phyloP scores from a whole-genome alignment of 2,113 vertebrate species.

The Gobius niger region DNA sequence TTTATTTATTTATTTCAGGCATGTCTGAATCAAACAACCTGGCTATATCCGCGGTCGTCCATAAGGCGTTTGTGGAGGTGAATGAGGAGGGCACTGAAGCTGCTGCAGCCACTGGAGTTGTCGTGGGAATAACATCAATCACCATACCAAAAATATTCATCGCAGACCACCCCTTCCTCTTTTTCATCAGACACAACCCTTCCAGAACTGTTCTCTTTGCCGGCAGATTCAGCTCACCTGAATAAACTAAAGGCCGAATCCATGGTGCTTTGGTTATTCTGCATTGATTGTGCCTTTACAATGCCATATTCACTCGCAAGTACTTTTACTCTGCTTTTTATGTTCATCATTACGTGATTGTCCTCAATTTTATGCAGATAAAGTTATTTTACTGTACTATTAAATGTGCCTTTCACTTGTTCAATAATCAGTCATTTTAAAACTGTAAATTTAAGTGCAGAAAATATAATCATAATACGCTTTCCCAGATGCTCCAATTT shows the following conservation, averaged over 20 bases:
- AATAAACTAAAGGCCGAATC: background rate
- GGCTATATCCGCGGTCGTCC: conserved; percentile 78
- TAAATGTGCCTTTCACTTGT: no score
- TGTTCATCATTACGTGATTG: no score
- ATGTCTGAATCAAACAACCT: conserved; percentile 74
- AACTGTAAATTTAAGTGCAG: no score
- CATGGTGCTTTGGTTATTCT: background rate
- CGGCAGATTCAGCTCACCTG: conserved; percentile 77
- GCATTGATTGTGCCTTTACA: background rate
- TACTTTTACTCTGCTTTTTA: no score
- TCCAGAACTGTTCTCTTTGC: conserved; percentile 77
- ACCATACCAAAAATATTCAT: conserved; percentile 62
- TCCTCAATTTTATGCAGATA: no score
- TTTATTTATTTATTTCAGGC: conserved; percentile 48
- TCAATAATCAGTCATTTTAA: no score
- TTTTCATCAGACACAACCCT: conserved; percentile 80
- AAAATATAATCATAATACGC: no score
- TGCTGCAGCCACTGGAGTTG: conserved; percentile 68
- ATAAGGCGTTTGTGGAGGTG: conserved; percentile 82
- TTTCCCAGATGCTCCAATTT: no score
- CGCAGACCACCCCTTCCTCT: conserved; percentile 86
- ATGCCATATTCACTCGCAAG: no score
- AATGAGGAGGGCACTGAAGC: conserved; percentile 84
- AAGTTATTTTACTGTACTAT: no score
- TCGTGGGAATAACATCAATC: conserved; percentile 44